Evolutionary conservation across 2,113 vertebrate species (phyloP).

Genomic region (Phaetusa simplex): DNA sequence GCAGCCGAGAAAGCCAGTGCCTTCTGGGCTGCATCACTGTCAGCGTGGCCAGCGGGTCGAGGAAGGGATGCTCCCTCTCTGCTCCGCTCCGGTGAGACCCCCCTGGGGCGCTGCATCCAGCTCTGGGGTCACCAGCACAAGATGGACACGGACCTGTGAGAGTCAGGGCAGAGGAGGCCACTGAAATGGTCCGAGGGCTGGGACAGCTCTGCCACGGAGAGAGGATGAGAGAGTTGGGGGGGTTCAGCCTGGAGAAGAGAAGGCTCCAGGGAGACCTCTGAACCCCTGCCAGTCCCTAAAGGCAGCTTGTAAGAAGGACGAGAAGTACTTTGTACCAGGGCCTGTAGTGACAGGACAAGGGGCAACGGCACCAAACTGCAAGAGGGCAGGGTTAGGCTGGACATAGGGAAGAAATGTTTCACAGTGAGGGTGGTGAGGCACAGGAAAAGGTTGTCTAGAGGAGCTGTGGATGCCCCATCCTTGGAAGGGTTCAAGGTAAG

Average conservation of each 20-base stretch:
- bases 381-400: background rate
- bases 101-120: background rate
- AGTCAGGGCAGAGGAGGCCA: background rate
- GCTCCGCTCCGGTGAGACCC: background rate
- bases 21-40: background rate
- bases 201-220: background rate
- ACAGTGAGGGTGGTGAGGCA: background rate
- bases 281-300: background rate
- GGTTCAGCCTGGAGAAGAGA: background rate
- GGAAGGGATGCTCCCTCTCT: background rate
- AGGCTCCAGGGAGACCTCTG: accelerated
- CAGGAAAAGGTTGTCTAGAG: background rate
- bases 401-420: background rate
- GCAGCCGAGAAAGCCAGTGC: accelerated
- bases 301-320: background rate
- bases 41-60: background rate
- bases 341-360: background rate
- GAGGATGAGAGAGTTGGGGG: background rate
- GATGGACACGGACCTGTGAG: background rate
- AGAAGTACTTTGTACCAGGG: background rate
- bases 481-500: background rate
- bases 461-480: background rate
- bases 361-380: background rate
- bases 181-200: background rate
- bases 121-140: background rate